Percentiles rank a stretch among this genome's conserved stretches.
phyloP scores from a whole-genome alignment of 2,797 vertebrate species.

The Crocodylus rhombifer region DNA sequence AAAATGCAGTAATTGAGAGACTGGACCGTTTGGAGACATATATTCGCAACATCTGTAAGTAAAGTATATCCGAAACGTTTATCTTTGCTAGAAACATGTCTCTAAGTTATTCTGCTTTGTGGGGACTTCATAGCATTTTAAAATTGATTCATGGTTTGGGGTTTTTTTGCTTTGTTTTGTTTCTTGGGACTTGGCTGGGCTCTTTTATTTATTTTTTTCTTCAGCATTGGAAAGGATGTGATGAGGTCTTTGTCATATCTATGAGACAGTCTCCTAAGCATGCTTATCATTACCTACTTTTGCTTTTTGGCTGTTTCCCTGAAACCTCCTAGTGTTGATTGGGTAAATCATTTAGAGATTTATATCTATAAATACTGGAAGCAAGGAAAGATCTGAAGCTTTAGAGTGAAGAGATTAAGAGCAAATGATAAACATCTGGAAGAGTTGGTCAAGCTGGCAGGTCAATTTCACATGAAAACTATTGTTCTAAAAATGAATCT shows the following conservation, averaged over 20 bases:
- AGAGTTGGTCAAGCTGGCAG: not conserved
- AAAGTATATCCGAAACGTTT: not conserved
- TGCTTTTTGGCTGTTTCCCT: not conserved
- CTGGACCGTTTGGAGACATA: slow-evolving; percentile 7
- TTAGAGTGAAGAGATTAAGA: not conserved
- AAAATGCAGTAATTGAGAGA: not conserved
- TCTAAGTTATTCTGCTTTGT: not conserved
- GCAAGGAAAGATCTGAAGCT: not conserved
- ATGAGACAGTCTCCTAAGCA: not conserved
- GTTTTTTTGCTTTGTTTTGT: too few species aligned
- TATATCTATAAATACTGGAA: not conserved
- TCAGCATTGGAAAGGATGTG: not conserved
- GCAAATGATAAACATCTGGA: not conserved
- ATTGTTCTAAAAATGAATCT: not conserved
- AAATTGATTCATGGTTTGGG: not conserved
- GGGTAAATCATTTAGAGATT: not conserved
- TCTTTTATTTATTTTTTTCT: not conserved
- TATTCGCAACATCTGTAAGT: slow-evolving; percentile 43
- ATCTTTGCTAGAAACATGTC: not conserved
- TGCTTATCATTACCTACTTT: not conserved
- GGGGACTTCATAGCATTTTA: not conserved
- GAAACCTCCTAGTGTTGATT: not conserved
- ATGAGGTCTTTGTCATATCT: not conserved
- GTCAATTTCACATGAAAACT: not conserved
- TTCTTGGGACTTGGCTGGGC: not conserved